These are phyloP conservation scores for Muschampia staudingeri DNA, from an alignment of 2,888 invertebrate genomes.

Conservation along the genomic window DNA sequence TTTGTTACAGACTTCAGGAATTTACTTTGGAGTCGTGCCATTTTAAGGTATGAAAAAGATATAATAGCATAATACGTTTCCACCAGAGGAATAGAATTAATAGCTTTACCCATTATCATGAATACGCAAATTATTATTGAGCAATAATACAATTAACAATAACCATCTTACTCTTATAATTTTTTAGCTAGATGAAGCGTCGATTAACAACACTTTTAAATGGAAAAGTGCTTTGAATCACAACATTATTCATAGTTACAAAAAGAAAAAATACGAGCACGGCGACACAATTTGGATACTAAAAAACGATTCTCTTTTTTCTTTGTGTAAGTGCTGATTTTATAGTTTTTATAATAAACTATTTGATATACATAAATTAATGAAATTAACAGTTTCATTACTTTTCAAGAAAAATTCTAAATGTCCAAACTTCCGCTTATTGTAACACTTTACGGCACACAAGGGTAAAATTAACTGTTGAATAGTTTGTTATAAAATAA, in stretches of 20 bases:
- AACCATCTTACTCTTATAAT: not conserved
- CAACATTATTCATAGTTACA: slow-evolving; percentile 70
- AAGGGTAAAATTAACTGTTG: too few relatives aligned
- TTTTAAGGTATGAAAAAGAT: slow-evolving; percentile 70
- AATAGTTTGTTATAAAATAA: not conserved
- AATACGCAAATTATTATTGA: too few relatives aligned
- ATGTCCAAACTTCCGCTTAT: too few relatives aligned
- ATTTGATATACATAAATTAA: slow-evolving; percentile 9
- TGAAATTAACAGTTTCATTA: not conserved
- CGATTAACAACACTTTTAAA: slow-evolving; percentile 69
- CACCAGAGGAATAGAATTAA: too few relatives aligned
- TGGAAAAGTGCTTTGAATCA: slow-evolving; percentile 74
- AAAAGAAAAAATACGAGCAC: slow-evolving; percentile 74
- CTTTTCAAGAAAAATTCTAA: too few relatives aligned
- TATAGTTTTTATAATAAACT: not conserved
- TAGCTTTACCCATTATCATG: too few relatives aligned
- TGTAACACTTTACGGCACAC: too few relatives aligned
- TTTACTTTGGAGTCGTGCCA: too few relatives aligned
- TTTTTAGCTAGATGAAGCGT: slow-evolving; percentile 72
- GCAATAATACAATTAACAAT: too few relatives aligned
- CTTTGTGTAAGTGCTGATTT: slow-evolving; percentile 74
- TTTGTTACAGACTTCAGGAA: too few relatives aligned
- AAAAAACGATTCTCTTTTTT: slow-evolving; percentile 77
- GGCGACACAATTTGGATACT: slow-evolving; percentile 82
- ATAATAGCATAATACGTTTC: not conserved